A percentile compares a stretch with the other conserved stretches of the same genome.
Conservation (phyloP, 2,113 vertebrate species). For the Heterotilapia buettikoferi region DNA sequence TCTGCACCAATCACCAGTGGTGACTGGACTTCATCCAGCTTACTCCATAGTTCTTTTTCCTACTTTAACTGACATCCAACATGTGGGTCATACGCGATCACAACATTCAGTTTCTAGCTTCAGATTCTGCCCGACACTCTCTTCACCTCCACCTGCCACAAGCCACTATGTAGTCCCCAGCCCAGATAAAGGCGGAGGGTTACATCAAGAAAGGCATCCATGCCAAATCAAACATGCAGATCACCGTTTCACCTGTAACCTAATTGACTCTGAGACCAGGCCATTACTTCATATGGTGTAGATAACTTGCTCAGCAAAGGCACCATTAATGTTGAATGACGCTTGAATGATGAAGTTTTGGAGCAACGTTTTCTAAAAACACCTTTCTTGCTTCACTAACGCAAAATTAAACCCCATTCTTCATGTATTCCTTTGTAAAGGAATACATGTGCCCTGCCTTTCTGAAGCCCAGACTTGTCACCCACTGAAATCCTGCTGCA, state of each 20-base stretch:
- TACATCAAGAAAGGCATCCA: neutral
- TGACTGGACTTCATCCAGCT: neutral
- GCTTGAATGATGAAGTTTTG: neutral
- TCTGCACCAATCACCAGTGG: neutral
- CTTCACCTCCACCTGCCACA: neutral
- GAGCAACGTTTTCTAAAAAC: neutral
- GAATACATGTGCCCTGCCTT: neutral
- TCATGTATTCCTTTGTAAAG: neutral
- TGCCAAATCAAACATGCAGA: neutral
- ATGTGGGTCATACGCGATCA: neutral
- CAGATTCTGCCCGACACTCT: neutral
- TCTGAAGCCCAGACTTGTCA: neutral
- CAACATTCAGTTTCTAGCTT: neutral
- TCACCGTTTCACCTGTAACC: neutral
- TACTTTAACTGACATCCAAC: neutral
- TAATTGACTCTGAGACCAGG: neutral
- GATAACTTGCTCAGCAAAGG: neutral
- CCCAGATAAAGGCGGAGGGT: neutral
- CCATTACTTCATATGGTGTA: neutral
- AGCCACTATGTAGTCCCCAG: neutral
- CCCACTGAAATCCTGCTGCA: neutral
- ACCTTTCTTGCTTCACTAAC: neutral
- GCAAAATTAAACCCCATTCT: neutral
- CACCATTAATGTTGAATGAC: neutral
- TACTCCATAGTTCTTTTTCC: neutral